Evolutionary conservation across 2,888 invertebrate species (phyloP), one percentile per base, ranked within the genome.

Genomic region (Nomada ferruginata): DNA sequence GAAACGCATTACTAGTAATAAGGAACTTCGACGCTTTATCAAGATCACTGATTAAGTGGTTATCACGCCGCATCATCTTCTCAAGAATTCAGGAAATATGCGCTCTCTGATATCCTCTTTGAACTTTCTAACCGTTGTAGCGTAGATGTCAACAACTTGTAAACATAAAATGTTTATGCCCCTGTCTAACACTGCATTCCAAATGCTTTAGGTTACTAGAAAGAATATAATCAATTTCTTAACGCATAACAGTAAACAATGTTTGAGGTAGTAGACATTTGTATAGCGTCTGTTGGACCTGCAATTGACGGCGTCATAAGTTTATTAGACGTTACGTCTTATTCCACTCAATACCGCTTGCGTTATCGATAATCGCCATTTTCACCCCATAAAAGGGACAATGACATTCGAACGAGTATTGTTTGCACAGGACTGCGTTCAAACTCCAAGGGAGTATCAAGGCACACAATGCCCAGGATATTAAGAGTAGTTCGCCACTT

Each of bases 351-450:
- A 13, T 57, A 44, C 7, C 47, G 44, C 18, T 69, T 18, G 26
- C 5, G 18, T 44, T 26, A 57, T 57, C 44, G 57, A 44, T 57
- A 55, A 57, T 69, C 44, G 23, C n/a, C 47, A 23, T 0, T 10
- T 26, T 47, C 44, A 47, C 57, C 47, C 57, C 47, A 2, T 9
- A 15, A 69, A 18, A 26, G 59, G 29, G 3, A 20, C 29, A 20
- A 15, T 52, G 53, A n/a, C 52, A 36, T 15, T 20, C 7, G 53
- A 15, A 23, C 9, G 44, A n/a, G 26, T 47, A 57, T 11, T 59
- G 57, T 69, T 69, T 69, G 59, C 57, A 69, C 47, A 59, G 69
- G 47, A 59, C 57, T n/a, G 1, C n/a, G n/a, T 26, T 18, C n/a
- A 47, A 69, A 59, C 29, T 29, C 10, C 26, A 42, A 26, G 44